Evolutionary conservation across 2,797 vertebrate genomes (phyloP).

Genomic region (Rousettus madagascariensis): DNA sequence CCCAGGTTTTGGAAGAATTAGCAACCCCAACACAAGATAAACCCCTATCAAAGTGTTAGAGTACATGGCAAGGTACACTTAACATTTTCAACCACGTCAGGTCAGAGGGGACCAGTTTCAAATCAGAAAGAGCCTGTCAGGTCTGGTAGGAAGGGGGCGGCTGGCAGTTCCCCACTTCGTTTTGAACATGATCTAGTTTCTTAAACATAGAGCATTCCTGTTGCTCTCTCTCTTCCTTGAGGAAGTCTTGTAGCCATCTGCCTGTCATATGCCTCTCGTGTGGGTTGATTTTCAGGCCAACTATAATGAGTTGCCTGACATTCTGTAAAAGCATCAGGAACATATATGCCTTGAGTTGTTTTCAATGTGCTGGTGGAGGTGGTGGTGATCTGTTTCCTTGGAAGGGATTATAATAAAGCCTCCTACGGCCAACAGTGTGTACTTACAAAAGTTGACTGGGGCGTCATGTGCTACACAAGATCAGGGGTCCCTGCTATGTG

Average conservation of each 20-base stretch:
- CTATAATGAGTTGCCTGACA: not conserved
- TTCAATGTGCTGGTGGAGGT: not conserved
- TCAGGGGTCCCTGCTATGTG: not conserved
- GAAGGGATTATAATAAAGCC: not conserved
- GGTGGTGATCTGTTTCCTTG: not conserved
- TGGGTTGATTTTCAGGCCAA: not conserved
- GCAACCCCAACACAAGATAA: not conserved
- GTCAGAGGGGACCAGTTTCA: not conserved
- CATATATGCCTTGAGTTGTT: not conserved
- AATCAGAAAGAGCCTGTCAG: not conserved
- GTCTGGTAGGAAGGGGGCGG: not conserved
- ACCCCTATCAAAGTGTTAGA: not conserved
- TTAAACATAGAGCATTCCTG: not conserved
- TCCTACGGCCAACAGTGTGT: not conserved
- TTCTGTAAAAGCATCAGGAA: not conserved
- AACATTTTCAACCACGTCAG: not conserved
- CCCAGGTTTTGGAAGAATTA: constrained; percentile 28
- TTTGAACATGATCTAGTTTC: not conserved
- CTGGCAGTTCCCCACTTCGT: not conserved
- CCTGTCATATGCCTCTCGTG: not conserved
- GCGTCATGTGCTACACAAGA: not conserved
- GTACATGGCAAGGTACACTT: not conserved
- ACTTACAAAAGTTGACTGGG: not conserved
- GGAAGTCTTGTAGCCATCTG: not conserved
- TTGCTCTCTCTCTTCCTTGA: not conserved